These are phyloP conservation scores for Magallana gigas DNA, from an alignment of 1,140 invertebrate genomes.

Conservation along the genomic window DNA sequence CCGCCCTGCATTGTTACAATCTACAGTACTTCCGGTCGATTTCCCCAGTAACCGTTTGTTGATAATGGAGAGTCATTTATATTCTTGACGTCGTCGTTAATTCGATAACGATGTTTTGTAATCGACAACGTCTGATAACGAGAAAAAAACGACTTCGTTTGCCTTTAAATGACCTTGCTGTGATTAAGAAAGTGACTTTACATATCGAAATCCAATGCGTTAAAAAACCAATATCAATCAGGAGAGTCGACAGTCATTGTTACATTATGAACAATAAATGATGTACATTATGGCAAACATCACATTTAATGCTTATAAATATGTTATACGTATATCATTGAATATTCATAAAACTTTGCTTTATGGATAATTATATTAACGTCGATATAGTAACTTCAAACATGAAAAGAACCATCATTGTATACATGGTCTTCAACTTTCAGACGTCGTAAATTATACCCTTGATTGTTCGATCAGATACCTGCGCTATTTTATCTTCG, in stretches of 20 bases:
- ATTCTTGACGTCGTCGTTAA: neutral
- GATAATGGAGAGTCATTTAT: neutral
- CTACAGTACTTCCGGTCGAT: neutral
- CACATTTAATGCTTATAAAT: neutral
- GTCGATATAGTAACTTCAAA: too few relatives aligned
- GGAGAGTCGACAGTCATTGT: too few relatives aligned
- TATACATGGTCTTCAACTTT: too few relatives aligned
- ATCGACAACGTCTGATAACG: neutral
- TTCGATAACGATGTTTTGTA: slow-evolving; percentile 19
- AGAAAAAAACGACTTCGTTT: neutral
- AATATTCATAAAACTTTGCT: neutral
- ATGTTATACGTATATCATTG: neutral
- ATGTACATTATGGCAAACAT: too few relatives aligned
- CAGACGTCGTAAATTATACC: too few relatives aligned
- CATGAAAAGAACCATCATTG: too few relatives aligned
- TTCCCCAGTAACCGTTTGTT: neutral
- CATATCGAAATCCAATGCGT: neutral
- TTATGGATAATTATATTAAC: neutral
- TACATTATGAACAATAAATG: too few relatives aligned
- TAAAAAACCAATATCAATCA: too few relatives aligned
- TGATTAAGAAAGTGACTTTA: neutral
- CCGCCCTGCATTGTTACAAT: neutral
- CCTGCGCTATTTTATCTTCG: too few relatives aligned
- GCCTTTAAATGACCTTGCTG: neutral
- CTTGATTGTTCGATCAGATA: too few relatives aligned